Evolutionary conservation across 2,797 vertebrate genomes (phyloP), one percentile per base, ranked within the genome.

Genomic region (Gallirallus australis): DNA sequence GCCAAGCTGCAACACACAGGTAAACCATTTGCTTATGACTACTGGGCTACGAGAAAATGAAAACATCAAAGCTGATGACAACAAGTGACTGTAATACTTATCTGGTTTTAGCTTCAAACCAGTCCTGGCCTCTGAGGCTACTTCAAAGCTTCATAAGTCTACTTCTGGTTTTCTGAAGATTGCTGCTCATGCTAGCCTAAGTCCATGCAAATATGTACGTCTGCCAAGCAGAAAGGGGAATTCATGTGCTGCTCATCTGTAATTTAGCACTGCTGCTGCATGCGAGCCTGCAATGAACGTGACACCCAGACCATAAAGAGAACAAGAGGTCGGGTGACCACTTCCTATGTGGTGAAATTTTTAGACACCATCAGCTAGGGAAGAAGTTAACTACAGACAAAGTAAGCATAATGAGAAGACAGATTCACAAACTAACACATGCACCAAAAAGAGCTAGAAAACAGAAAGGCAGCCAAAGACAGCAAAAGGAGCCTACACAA

Each of bases 261-360:
- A 25, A 65, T 13, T 14, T 11, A 7, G 69, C 1, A 0, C 16
- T 4, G 28, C 45, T 42, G 11, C 59, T 19, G 17, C n/a, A 3
- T 0, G 7, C 30, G 19, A 50, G 70, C 86, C 50, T 2, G 0
- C 0, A 0, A 19, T 0, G 17, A 85, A 40, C 61, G 5, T 2
- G 3, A 15, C 52, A 6, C 35, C 27, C 76, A 30, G 13, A 19
- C 28, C 35, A 11, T 5, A 8, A 23, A 9, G 59, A 40, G 39
- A 77, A 37, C 4, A 3, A n/a, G 54, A 45, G 14, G 13, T 1
- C 1, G 2, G n/a, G 14, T 8, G 56, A 42, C 71, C 68, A 28
- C 60, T 52, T 93, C 89, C 64, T 71, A 28, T 82, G 63, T 0
- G 15, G 54, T 56, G 69, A 83, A 8, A 8, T 31, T 53, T 77